Base-by-base conservation (phyloP, 2,113 vertebrate genomes). In the Scophthalmus maximus region DNA sequence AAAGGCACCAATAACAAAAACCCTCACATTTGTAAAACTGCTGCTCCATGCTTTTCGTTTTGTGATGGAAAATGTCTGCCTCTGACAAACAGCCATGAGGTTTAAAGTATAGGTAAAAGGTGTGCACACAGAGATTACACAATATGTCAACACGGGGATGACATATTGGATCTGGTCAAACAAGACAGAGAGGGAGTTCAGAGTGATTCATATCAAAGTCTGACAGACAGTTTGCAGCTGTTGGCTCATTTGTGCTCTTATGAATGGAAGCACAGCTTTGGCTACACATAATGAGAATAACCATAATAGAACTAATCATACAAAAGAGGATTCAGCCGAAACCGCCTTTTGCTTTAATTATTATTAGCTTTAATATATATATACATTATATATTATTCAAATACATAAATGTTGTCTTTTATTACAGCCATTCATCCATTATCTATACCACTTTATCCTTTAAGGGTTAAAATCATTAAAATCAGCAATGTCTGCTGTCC, bases 111-210 rank as follows among this genome's bases (percentile, higher is more conserved):
- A 29, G 68, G 64, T 60, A 30, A 74, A 5, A 78, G 59, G 69
- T 82, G 38, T 69, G 47, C 40, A 69, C 46, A 78, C 53, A 78
- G 20, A 58, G 68, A 73, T 64, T 52, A 58, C 58, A 63, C 20
- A 49, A 18, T 68, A 17, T 57, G 57, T 53, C 57, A 57, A 40
- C 36, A 67, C 30, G 17, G 20, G 23, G 23, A 47, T n/a, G 6
- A 32, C 14, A 36, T 7, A 62, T 53, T 26, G 25, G 46, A 61
- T 61, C 14, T 68, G 29, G 57, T 23, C 27, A 65, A 75, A 75
- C 55, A 61, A 18, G 11, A 36, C 26, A 29, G 0, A 40, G 1
- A 47, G n/a, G 36, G 36, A 78, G 23, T n/a, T 34, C n/a, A 1
- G 14, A 8, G 20, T 30, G 2, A 56, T 42, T 73, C 42, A 56